A percentile compares a stretch with the other conserved stretches of the same genome.
Evolutionary conservation across 2,113 vertebrate genomes (phyloP).

Genomic region (Pterocles gutturalis): DNA sequence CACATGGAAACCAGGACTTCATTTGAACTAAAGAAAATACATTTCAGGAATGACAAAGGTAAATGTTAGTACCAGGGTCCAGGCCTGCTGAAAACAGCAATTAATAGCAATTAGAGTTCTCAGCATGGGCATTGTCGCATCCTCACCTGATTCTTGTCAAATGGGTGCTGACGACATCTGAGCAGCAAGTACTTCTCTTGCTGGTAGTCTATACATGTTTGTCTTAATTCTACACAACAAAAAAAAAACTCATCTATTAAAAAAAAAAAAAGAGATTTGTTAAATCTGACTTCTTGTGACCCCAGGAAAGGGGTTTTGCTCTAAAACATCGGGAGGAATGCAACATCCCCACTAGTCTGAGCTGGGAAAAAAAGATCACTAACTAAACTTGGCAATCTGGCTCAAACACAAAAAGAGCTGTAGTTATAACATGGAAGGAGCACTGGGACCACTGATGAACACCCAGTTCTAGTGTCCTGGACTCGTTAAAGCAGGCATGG

Average conservation of each 20-base stretch:
- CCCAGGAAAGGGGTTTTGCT: background rate
- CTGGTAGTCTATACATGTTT: fast-evolving
- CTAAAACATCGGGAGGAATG: background rate
- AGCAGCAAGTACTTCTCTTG: background rate
- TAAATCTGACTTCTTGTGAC: background rate
- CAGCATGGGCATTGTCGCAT: fast-evolving
- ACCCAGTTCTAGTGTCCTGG: background rate
- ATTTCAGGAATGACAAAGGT: background rate
- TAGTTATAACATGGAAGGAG: background rate
- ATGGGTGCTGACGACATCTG: background rate
- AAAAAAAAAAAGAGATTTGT: background rate
- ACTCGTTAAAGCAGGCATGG: background rate
- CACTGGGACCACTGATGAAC: background rate
- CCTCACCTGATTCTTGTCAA: background rate
- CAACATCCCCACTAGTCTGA: background rate
- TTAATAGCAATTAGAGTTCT: background rate
- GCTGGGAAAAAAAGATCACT: background rate
- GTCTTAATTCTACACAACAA: background rate
- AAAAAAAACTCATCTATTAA: background rate
- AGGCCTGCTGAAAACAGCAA: background rate
- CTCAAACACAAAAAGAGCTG: background rate
- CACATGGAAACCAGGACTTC: background rate
- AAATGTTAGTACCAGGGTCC: background rate
- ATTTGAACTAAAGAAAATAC: background rate
- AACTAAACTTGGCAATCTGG: background rate